Evolutionary conservation across 2,888 invertebrate species (phyloP).

Genomic region (Lepeophtheirus nordmannii): DNA sequence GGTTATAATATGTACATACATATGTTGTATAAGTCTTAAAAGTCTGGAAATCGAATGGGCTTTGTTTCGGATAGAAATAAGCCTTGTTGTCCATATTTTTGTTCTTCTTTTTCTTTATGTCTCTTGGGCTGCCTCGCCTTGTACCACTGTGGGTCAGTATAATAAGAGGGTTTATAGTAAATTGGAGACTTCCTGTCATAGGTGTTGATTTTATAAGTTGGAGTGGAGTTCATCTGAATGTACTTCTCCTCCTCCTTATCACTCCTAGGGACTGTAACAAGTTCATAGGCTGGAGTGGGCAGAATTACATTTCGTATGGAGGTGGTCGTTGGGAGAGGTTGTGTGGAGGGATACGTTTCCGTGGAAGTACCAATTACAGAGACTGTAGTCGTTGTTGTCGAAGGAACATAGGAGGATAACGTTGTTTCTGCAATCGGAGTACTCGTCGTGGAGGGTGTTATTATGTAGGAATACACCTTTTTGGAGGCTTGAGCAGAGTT

Average conservation of each 20-base stretch:
- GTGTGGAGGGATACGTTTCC: no score
- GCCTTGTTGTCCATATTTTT: not conserved
- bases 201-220: not conserved
- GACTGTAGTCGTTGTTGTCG: not conserved
- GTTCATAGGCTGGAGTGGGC: not conserved
- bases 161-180: not conserved
- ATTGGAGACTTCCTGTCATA: not conserved
- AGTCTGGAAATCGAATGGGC: not conserved
- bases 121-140: not conserved
- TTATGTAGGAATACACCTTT: not conserved
- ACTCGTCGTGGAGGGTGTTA: not conserved
- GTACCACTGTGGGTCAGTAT: not conserved
- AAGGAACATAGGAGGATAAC: not conserved
- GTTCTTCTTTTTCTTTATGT: not conserved
- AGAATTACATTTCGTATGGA: not conserved
- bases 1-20: no score
- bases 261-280: not conserved
- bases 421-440: not conserved
- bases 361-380: no score
- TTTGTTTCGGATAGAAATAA: not conserved
- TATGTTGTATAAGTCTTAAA: no score
- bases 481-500: conserved; percentile 3
- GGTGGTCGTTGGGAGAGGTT: no score
- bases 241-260: no score
- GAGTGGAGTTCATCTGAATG: no score